Evolutionary conservation across 2,113 vertebrate genomes (phyloP).

Genomic region (Engystomops pustulosus): DNA sequence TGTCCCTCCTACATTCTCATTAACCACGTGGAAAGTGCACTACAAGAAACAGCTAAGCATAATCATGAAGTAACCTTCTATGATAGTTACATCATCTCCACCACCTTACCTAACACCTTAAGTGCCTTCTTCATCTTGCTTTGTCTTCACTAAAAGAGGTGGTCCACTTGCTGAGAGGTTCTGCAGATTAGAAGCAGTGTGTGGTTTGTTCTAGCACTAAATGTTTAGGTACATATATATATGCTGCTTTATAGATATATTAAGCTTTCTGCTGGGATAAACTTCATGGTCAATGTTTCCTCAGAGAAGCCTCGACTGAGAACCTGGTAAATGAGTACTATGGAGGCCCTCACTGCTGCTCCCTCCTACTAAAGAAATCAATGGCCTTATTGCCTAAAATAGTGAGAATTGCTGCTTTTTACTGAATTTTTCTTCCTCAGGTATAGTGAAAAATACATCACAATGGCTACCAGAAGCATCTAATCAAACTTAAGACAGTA

Average conservation of each 20-base stretch:
- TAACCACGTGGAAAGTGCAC: background rate
- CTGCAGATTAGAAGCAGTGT: background rate
- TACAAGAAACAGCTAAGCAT: background rate
- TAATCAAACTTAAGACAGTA: background rate
- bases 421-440: no score
- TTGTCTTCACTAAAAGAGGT: background rate
- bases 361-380: background rate
- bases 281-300: no score
- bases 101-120: background rate
- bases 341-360: no score
- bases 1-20: background rate
- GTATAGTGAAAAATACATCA: background rate
- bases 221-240: slow-evolving; percentile 15
- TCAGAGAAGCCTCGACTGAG: no score
- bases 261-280: no score
- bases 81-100: background rate
- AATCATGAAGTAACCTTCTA: background rate
- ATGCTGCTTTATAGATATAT: slow-evolving; percentile 11
- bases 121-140: slow-evolving; percentile 47
- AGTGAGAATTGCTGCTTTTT: background rate
- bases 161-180: no score
- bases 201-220: background rate
- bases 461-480: background rate
- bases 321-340: no score
- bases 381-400: background rate